Evolutionary conservation across 2,797 vertebrate species (phyloP).

Genomic region (Eospalax fontanierii): DNA sequence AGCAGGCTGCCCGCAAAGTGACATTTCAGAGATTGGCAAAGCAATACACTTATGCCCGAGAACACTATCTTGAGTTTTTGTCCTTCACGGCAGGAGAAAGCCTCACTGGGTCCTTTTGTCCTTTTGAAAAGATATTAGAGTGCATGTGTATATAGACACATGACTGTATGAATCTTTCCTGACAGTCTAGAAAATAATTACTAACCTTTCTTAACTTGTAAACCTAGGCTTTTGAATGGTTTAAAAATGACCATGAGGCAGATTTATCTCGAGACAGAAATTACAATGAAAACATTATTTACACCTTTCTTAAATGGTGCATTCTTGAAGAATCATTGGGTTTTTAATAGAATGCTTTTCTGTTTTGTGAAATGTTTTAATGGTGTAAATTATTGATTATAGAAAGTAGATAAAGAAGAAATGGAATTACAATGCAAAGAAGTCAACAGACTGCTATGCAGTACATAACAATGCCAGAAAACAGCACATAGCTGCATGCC

Average conservation of each 20-base stretch:
- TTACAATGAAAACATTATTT: slow-evolving; percentile 27
- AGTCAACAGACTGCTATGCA: neutral
- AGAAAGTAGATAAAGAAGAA: neutral
- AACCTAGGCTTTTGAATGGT: neutral
- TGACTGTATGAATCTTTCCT: slow-evolving; percentile 72
- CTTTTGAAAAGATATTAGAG: slow-evolving; percentile 79
- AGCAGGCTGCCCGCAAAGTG: slow-evolving; percentile 89
- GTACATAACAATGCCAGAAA: neutral
- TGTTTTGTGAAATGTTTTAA: slow-evolving; percentile 8
- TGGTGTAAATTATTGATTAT: neutral
- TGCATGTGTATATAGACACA: neutral
- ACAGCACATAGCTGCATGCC: fast-evolving
- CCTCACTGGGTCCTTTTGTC: slow-evolving; percentile 79
- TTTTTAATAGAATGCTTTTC: neutral
- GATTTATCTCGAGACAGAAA: slow-evolving; percentile 1
- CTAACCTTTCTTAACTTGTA: slow-evolving; percentile 65
- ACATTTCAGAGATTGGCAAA: slow-evolving; percentile 91
- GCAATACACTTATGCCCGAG: slow-evolving; percentile 80
- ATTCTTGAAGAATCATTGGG: neutral
- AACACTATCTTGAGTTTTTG: slow-evolving; percentile 87
- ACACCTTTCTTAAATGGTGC: neutral
- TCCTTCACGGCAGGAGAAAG: slow-evolving; percentile 87
- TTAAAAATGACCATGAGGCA: slow-evolving; percentile 36
- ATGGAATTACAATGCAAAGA: neutral
- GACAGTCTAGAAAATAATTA: slow-evolving; percentile 68